Evolutionary conservation across 1,140 invertebrate genomes (phyloP), one percentile per base, ranked within the genome.

Genomic region (Hestina assimilis): DNA sequence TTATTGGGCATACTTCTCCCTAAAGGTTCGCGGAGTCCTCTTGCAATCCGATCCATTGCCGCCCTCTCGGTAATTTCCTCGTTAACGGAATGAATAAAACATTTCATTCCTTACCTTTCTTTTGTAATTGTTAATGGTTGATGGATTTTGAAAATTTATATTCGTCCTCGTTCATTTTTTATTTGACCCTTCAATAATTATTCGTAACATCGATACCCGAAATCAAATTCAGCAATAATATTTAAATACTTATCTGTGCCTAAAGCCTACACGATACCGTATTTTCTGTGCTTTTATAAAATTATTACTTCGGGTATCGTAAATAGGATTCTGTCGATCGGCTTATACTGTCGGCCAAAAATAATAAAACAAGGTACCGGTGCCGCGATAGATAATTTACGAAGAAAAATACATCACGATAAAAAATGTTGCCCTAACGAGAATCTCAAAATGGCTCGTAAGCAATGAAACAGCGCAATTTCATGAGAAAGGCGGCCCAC

Each of bases 61-160:
- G 73, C 76, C 83, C 83, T 82, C 80, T 82, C 77, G 71, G 84
- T 86, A 86, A 87, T 87, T 87, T 86, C 75, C 83, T 84, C 79
- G 83, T 87, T 87, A 87, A 84, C 73, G 71, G 75, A 78, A 86
- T 87, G 84, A 87, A 87, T 87, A 88, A 88, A 88, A 88, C 81
- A 88, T 88, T 87, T 84, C 75, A 87, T 86, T 87, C 76, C 78
- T 82, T 87, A 83, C 81, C 72, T 80, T 82, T 84, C 75, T 84
- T 86, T 86, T 84, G 75, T 84, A 83, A 87, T 83, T 87, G 81
- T 83, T 87, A 85, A 86, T 86, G 79, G 79, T 79, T 80, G 79
- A 84, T 85, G 78, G 77, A 75, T 83, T 83, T 86, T 79, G 74
- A 77, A 79, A 82, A 83, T 80, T 82, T 82, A 78, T 86, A 71